Evolutionary conservation across 2,797 vertebrate species (phyloP).

Genomic region (Enteromius unitaeniatus): DNA sequence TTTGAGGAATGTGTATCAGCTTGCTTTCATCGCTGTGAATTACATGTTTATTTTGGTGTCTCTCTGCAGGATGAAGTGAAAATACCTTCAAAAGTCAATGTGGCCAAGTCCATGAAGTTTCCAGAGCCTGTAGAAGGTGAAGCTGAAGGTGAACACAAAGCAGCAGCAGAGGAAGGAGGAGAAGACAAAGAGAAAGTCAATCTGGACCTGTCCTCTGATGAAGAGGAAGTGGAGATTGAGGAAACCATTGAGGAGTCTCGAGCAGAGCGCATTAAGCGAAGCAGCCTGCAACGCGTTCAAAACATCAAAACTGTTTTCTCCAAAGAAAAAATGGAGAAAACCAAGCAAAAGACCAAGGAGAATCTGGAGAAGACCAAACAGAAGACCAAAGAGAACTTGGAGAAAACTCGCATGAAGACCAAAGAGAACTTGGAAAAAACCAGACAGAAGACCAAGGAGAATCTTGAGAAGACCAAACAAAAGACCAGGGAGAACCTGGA

Average conservation of each 20-base stretch:
- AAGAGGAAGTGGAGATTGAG: conserved; percentile 92
- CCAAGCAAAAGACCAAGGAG: conserved; percentile 89
- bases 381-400: conserved; percentile 94
- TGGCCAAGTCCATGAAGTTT: conserved; percentile 91
- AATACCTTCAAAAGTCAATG: conserved; percentile 87
- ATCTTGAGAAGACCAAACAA: conserved; percentile 78
- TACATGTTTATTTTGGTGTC: conserved; percentile 21
- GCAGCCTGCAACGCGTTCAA: conserved; percentile 92
- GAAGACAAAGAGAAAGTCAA: conserved; percentile 86
- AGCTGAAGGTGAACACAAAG: conserved; percentile 80
- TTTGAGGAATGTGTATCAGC: background rate
- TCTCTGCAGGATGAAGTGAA: conserved; percentile 91
- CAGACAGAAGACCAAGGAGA: conserved; percentile 78
- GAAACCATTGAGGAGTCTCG: conserved; percentile 90
- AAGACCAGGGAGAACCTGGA: conserved; percentile 82
- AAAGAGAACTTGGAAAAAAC: conserved; percentile 93
- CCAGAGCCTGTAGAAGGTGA: conserved; percentile 83
- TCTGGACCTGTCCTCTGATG: conserved; percentile 92
- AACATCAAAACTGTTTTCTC: conserved; percentile 96
- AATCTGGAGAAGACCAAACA: conserved; percentile 91
- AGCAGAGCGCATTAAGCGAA: conserved; percentile 91
- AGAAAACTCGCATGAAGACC: conserved; percentile 92
- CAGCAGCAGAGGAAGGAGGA: conserved; percentile 72
- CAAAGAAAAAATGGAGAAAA: conserved; percentile 97
- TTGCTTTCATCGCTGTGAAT: background rate